Percentiles rank a stretch among this genome's conserved stretches.
These are phyloP conservation scores for Chaetogeoica ovagalla DNA, from an alignment of 2,888 invertebrate genomes.

Conservation along the genomic window DNA sequence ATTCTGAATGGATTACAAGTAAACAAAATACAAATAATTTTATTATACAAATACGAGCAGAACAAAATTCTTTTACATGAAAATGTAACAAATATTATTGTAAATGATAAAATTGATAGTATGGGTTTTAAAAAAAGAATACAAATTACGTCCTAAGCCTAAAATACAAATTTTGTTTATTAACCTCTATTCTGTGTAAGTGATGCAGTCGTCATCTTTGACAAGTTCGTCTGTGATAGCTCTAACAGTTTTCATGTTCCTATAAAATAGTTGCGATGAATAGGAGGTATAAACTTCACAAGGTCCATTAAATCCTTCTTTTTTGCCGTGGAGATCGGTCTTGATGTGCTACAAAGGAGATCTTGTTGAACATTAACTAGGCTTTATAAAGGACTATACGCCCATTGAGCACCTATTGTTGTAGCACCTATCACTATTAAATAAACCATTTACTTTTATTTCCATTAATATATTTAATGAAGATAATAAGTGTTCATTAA, in stretches of 20 bases:
- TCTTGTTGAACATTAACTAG: no score
- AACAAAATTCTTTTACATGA: not conserved
- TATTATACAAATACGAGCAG: not conserved
- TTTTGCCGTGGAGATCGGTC: no score
- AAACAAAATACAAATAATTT: not conserved
- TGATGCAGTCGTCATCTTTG: conserved; percentile 2
- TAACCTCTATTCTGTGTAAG: not conserved
- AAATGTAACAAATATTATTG: not conserved
- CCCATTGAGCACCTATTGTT: no score
- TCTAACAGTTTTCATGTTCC: not conserved
- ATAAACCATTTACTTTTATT: no score
- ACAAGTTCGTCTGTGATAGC: not conserved
- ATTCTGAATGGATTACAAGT: conserved; percentile 1
- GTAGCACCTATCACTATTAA: no score
- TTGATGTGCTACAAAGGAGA: no score
- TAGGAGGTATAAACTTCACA: not conserved
- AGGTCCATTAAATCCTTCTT: no score
- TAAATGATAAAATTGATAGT: conserved; percentile 1
- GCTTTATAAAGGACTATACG: no score
- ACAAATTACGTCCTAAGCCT: conserved; percentile 4
- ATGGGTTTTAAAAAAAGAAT: not conserved
- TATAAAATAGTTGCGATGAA: not conserved
- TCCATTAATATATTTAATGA: no score
- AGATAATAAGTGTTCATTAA: no score
- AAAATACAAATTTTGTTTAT: not conserved